Evolutionary conservation across 2,888 invertebrate species (phyloP).

Genomic region (Linnaemya tessellans): DNA sequence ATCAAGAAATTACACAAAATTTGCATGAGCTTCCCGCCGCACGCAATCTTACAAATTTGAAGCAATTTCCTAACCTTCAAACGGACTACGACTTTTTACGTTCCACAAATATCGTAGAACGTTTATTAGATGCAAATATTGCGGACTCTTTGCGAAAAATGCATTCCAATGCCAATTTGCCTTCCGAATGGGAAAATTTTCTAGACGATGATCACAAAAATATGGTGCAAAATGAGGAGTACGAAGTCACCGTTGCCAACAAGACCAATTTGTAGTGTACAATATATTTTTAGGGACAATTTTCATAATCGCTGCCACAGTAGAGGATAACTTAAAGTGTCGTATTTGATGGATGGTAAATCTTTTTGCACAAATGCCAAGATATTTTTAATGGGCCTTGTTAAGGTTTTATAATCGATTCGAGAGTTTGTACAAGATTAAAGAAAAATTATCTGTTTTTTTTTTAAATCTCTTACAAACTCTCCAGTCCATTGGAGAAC

Average conservation of each 20-base stretch:
- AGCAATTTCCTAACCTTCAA: conserved; percentile 2
- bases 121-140: conserved; percentile 80
- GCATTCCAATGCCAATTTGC: conserved; percentile 65
- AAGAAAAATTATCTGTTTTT: too few relatives aligned
- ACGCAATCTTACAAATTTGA: neutral
- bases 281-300: neutral
- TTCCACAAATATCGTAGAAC: conserved; percentile 77
- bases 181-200: conserved; percentile 74
- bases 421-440: too few relatives aligned
- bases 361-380: too few relatives aligned
- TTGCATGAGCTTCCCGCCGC: conserved; percentile 61
- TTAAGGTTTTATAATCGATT: too few relatives aligned
- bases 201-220: conserved; percentile 80
- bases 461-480: too few relatives aligned
- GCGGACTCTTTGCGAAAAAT: conserved; percentile 80
- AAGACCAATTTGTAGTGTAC: conserved; percentile 38
- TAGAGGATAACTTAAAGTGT: too few relatives aligned
- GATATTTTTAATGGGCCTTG: too few relatives aligned
- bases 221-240: conserved; percentile 72
- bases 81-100: conserved; percentile 49
- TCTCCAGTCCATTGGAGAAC: too few relatives aligned
- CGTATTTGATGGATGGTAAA: too few relatives aligned
- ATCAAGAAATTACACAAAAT: conserved; percentile 76
- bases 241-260: conserved; percentile 5
- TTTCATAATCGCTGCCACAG: too few relatives aligned